Conservation (phyloP, 1,140 invertebrate genomes). For the Helicoverpa zea region DNA sequence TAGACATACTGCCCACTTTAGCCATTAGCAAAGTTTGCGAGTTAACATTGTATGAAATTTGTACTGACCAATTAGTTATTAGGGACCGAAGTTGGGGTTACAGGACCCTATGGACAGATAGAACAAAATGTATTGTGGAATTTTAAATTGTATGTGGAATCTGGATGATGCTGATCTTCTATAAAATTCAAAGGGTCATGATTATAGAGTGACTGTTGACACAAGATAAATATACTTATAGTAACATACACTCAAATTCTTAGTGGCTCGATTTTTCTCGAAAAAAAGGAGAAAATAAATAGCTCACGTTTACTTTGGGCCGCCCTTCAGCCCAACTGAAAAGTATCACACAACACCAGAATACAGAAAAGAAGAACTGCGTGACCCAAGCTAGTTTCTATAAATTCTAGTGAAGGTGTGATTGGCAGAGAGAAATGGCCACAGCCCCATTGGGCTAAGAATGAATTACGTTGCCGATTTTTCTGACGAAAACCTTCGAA, state of each 20-base stretch:
- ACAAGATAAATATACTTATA: background rate
- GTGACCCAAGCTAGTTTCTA: conserved; percentile 26
- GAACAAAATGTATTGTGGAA: background rate
- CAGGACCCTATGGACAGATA: background rate
- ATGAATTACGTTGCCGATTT: conserved; percentile 42
- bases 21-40: conserved; percentile 35
- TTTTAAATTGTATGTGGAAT: background rate
- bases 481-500: conserved; percentile 42
- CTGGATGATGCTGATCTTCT: no score
- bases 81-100: background rate
- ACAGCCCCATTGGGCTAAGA: conserved; percentile 16
- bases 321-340: conserved; percentile 19
- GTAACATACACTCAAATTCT: no score
- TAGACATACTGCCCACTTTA: conserved; percentile 1
- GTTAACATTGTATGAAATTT: conserved; percentile 23
- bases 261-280: no score
- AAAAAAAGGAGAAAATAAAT: conserved; percentile 12
- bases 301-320: background rate
- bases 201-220: no score
- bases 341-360: conserved; percentile 25
- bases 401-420: conserved; percentile 37
- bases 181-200: no score
- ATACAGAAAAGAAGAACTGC: conserved; percentile 32
- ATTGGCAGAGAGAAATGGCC: conserved; percentile 51
- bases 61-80: conserved; percentile 29